Base-by-base conservation (phyloP, 1,140 invertebrate genomes). In the Nephila pilipes region DNA sequence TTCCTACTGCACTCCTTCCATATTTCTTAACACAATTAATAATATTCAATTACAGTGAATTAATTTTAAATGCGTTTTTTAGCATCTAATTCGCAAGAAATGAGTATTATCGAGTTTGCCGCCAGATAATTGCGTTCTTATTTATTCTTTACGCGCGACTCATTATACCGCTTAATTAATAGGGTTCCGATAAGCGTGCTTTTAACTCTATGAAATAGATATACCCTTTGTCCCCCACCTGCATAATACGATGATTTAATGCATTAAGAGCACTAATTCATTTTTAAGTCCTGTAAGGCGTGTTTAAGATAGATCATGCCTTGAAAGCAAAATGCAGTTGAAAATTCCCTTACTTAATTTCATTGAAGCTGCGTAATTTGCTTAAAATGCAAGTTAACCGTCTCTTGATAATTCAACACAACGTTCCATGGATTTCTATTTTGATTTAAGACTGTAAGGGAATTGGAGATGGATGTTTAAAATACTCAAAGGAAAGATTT, bases 161-260 rank as follows among this genome's bases (percentile, higher is more conserved):
- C 90, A 85, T 85, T 92, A 85, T 81, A 25, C 75, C 10, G 20
- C 57, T 36, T 92, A 92, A 92, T 92, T 55, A 92, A 92, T 46
- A 81, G 75, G 89, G 54, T 46, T 5, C 75, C 38, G 79, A 91
- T 91, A 63, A 54, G 57, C 65, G n/a, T 46, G 80, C 90, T 92
- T 92, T 92, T 92, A 92, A 55, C 63, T 18, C 79, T 36, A 16
- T 29, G 89, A 91, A 83, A 91, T 83, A 55, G 89, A 91, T 91
- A 81, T 83, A 91, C 55, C 32, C 89, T 16, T 91, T 91, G 89
- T 63, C 75, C 10, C 75, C 55, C 46, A 55, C 88, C 46, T 91
- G 89, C 81, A 85, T 92, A 92, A 92, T 92, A 81, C 10, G 60
- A 25, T 85, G 90, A 85, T 65, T 92, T 85, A 92, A 85, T 85